These are phyloP conservation scores for Eristalinus aeneus DNA, from an alignment of 2,888 invertebrate genomes.

Conservation along the genomic window DNA sequence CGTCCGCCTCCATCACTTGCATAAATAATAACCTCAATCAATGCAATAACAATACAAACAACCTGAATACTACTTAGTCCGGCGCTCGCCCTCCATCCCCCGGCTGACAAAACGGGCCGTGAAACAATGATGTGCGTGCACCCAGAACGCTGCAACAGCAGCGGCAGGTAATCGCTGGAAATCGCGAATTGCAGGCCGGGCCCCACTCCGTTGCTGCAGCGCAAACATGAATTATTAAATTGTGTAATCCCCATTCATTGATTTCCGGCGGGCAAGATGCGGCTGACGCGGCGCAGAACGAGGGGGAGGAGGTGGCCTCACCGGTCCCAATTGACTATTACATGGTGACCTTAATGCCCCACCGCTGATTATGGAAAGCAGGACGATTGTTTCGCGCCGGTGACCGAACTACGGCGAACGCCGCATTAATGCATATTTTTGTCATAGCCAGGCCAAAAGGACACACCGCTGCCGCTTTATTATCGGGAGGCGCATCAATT, in stretches of 20 bases:
- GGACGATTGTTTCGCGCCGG: conserved; percentile 36
- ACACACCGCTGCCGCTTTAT: conserved; percentile 51
- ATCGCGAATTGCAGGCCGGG: not conserved
- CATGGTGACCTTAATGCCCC: conserved; percentile 60
- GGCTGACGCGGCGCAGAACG: not conserved
- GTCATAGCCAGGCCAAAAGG: conserved; percentile 31
- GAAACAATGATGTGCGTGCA: not conserved
- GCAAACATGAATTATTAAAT: conserved; percentile 60
- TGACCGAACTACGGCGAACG: conserved; percentile 20
- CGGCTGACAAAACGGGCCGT: not conserved
- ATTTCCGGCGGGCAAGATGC: conserved; percentile 42
- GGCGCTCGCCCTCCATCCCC: not conserved
- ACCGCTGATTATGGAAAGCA: conserved; percentile 9
- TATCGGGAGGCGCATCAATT: conserved; percentile 58
- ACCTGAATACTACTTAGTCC: conserved; percentile 8
- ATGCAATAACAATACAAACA: conserved; percentile 4
- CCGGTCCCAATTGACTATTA: conserved; percentile 45
- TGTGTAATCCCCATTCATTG: conserved; percentile 65
- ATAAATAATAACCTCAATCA: conserved; percentile 6
- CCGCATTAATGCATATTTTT: conserved; percentile 58
- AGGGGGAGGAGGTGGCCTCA: not conserved
- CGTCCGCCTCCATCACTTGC: not conserved
- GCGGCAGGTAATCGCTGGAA: not conserved
- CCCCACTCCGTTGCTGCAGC: not conserved
- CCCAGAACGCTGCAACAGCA: not conserved